Base-by-base conservation (phyloP, 2,113 vertebrate genomes). In the Crocuta crocuta region DNA sequence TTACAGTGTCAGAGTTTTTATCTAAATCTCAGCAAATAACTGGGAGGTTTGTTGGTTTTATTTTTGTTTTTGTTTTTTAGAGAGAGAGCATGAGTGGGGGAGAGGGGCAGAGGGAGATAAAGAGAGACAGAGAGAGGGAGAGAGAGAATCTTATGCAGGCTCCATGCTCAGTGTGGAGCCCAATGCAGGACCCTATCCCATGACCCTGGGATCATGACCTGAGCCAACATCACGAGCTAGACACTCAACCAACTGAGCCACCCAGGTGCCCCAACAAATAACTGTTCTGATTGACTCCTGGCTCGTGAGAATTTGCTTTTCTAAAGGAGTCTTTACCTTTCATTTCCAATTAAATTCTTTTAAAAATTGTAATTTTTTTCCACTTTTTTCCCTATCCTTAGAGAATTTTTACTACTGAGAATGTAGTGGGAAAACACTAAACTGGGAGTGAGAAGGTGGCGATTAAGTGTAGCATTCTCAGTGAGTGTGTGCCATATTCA, bases 321-420 rank as follows among this genome's bases (percentile, higher is more conserved):
- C 74, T 78, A 78, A 48, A 78, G 95, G 95, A 92, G 94, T 43
- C 11, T 91, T 96, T 50, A 81, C 11, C 9, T 94, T 81, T 93
- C 23, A 78, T 45, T 16, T 6, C 17, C 71, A 91, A 93, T 94
- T 19, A 87, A 91, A 66, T 76, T 88, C 48, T 58, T 4, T 16
- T 76, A 71, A 68, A 43, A 82, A 83, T 23, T 84, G 31, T 79
- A 63, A 95, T 81, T 16, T 33, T 78, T 21, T 91, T 39, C 11
- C 84, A 11, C 1, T 91, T 95, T 58, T 48, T 65, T 28, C 28
- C 4, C 23, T 3, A 50, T 28, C 17, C 33, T 86, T 39, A 73
- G 12, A 71, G 31, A 74, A 74, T 50, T 80, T 71, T 85, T 71
- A 28, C 76, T 92, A 73, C 66, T 71, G 11, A 50, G 66, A 91